Evolutionary conservation across 2,888 invertebrate species (phyloP).

Genomic region (Drosophila tripunctata): DNA sequence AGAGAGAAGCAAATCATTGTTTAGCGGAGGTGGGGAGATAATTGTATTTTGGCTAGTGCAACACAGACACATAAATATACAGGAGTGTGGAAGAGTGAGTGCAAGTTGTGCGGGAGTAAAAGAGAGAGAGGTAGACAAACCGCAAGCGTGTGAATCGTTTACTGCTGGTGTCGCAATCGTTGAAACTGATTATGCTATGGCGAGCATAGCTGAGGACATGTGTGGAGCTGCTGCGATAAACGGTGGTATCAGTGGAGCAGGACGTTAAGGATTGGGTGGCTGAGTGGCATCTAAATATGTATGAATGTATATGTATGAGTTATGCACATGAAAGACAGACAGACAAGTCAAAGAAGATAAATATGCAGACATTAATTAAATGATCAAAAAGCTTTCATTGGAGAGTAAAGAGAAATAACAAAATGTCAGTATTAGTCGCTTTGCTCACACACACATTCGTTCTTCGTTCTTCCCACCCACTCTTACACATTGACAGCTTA

Average conservation of each 20-base stretch:
- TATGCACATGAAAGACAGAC: slow-evolving; percentile 10
- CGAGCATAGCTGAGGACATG: slow-evolving; percentile 72
- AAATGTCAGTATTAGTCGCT: slow-evolving; percentile 38
- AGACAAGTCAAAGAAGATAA: not conserved
- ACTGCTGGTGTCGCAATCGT: slow-evolving; percentile 46
- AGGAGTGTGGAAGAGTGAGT: slow-evolving; percentile 3
- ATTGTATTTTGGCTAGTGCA: slow-evolving; percentile 64
- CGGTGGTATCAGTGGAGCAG: slow-evolving; percentile 33
- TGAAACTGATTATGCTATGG: slow-evolving; percentile 68
- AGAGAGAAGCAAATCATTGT: slow-evolving; percentile 62
- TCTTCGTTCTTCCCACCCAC: slow-evolving; percentile 40
- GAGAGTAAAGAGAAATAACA: slow-evolving; percentile 13
- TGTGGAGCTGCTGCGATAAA: slow-evolving; percentile 58
- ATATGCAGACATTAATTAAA: slow-evolving; percentile 9
- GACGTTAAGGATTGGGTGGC: slow-evolving; percentile 50
- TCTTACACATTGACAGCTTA: slow-evolving; percentile 69
- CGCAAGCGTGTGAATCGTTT: slow-evolving; percentile 67
- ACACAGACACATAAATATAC: slow-evolving; percentile 3
- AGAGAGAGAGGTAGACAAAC: slow-evolving; percentile 55
- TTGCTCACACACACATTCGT: not conserved
- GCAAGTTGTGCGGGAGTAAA: not conserved
- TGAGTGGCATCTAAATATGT: slow-evolving; percentile 72
- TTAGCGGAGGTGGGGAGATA: slow-evolving; percentile 40
- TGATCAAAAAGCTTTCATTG: slow-evolving; percentile 11
- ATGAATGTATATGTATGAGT: too few species aligned